Base-by-base conservation (phyloP, 2,797 vertebrate species). In the Sebastes itinus region DNA sequence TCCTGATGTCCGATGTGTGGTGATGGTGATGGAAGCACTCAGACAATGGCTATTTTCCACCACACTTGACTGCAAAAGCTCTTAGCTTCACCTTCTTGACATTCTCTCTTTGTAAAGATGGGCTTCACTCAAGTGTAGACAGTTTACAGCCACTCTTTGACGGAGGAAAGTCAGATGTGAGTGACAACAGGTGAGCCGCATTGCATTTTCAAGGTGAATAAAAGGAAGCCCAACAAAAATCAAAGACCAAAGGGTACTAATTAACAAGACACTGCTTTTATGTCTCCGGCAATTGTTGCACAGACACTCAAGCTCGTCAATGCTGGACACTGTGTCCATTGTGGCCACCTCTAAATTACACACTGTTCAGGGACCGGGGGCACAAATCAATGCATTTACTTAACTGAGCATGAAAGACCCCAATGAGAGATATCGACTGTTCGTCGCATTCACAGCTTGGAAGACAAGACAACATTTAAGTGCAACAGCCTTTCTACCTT, bases 331-430 rank as follows among this genome's bases (percentile, higher is more conserved):
- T 89, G 92, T 94, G 94, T 95, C 94, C 95, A 90, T 93, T 92
- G 92, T 94, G 93, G 92, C 94, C 94, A 81, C 93, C 92, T 95
- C 84, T 83, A 88, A 84, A 93, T 94, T 95, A 95, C 95, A 93
- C 94, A 95, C 94, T 92, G 63, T 94, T 95, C 94, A 93, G 94
- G 93, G 93, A 89, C 93, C 68, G 32, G 94, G 92, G 94, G 87
- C 89, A 82, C 86, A 89, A 95, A 96, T 97, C 97, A 94, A 96
- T 97, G 94, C 94, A 87, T 96, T 96, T 96, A 96, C 96, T 96
- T 97, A 95, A 97, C 95, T 94, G 95, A 95, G 95, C 94, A 95
- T 95, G 92, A 95, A 94, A 95, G 92, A 96, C 94, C 93, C 94
- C 91, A 91, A 95, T 92, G 92, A 93, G 87, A 93, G 90, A 81